Conservation (phyloP, 2,797 vertebrate species). For the Alcedo quadribrachys region DNA sequence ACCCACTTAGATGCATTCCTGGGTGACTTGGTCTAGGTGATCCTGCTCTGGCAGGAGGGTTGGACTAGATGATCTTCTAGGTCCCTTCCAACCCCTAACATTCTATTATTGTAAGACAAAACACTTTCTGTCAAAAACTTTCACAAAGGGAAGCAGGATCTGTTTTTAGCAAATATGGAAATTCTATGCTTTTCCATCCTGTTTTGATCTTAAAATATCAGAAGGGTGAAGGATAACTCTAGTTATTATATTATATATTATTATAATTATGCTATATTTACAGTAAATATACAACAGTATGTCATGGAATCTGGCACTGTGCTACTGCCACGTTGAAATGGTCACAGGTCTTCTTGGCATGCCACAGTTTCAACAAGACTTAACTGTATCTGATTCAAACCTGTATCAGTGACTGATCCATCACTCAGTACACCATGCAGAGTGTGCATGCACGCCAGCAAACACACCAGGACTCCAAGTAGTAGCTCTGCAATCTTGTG, state of each 20-base stretch:
- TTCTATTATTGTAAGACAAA: not conserved
- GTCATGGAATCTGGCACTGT: not conserved
- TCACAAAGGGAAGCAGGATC: not conserved
- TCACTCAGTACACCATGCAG: not conserved
- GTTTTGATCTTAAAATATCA: constrained; percentile 1
- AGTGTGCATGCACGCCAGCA: not conserved
- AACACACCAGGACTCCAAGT: not conserved
- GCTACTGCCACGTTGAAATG: not conserved
- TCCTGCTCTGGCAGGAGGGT: too few species aligned
- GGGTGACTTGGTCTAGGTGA: too few species aligned
- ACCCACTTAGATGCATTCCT: too few species aligned
- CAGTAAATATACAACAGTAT: not conserved
- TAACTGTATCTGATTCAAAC: not conserved
- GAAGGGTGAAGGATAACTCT: not conserved
- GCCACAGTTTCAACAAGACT: not conserved
- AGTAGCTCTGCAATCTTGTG: not conserved
- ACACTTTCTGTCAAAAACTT: not conserved
- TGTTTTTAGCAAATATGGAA: constrained; percentile 4
- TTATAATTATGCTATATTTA: not conserved
- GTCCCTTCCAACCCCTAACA: too few species aligned
- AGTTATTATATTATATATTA: not conserved
- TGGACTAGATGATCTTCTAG: too few species aligned
- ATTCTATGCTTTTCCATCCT: not conserved
- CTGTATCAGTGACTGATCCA: not conserved
- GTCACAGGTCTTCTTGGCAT: not conserved